Base-by-base conservation (phyloP, 2,888 invertebrate genomes). In the Aspidiotus rigidus region DNA sequence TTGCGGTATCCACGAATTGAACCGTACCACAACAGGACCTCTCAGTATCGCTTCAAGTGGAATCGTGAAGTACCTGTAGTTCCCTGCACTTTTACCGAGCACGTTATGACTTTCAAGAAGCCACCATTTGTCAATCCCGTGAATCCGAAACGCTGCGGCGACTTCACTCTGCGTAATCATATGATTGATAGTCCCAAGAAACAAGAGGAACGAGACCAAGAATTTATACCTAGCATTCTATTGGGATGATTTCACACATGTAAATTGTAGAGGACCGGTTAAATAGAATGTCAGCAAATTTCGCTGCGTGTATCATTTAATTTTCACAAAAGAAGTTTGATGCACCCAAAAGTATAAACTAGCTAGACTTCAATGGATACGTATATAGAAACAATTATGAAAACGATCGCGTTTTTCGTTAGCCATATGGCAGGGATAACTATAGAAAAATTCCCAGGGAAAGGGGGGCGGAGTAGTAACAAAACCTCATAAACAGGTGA, bases 41-140 rank as follows among this genome's bases (percentile, higher is more conserved):
- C 66, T 39, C 66, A 66, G 16, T 66, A 57, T 49, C 66, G 66
- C 13, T 66, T 42, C 44, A 66, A 66, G 13, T 66, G 66, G 66
- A 41, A 57, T n/a, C 66, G 66, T 7, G 66, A 66, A 13, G 59
- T 66, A n/a, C 66, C 66, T 11, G 66, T 66, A 2, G 57, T 66
- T 11, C 57, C 66, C 13, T 66, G 66, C 59, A 10, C 42, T n/a
- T 66, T 66, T 57, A 66, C 66, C 57, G 57, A 66, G 28, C 56
- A 66, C n/a, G 56, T 56, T 13, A 66, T 66, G 66, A 66, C 55
- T 28, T 57, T 28, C 57, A 66, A 59, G 59, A 66, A 66, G 56
- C 66, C 66, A 7, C 66, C 66, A 55, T 66, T 66, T 10, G 16
- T 44, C 13, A 28, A 44, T 16, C 57, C 56, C 2, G 44, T 44